These are phyloP conservation scores for Remorina albescens DNA, from an alignment of 2,797 vertebrate species.

Conservation along the genomic window DNA sequence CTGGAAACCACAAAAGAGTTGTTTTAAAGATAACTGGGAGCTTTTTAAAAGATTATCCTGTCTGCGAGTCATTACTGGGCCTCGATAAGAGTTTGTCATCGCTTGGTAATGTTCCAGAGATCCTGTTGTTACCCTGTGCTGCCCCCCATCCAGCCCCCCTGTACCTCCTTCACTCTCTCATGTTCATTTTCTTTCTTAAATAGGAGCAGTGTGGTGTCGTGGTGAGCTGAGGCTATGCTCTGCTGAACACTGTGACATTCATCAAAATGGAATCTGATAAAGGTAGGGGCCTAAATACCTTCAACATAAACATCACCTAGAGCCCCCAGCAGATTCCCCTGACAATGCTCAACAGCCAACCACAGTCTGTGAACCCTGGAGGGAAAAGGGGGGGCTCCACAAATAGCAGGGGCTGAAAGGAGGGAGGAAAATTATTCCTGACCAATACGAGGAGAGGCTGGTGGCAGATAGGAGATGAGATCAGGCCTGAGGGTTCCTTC, in stretches of 20 bases:
- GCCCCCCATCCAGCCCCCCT: constrained; percentile 12
- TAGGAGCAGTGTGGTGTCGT: constrained; percentile 52
- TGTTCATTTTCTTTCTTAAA: constrained; percentile 28
- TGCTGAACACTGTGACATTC: constrained; percentile 71
- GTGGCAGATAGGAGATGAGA: constrained; percentile 50
- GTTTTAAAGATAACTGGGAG: constrained; percentile 52
- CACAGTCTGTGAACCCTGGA: constrained; percentile 15
- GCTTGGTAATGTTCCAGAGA: constrained; percentile 67
- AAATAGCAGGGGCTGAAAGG: constrained; percentile 21
- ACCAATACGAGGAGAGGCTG: constrained; percentile 15
- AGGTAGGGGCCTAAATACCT: constrained; percentile 60
- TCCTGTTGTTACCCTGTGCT: constrained; percentile 65
- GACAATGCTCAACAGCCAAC: constrained; percentile 32
- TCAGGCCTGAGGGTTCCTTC: constrained; percentile 48
- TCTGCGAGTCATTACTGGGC: constrained; percentile 67
- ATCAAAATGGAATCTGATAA: constrained; percentile 77
- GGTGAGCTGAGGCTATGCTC: constrained; percentile 64
- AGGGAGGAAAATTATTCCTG: constrained; percentile 14
- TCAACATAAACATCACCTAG: constrained; percentile 77
- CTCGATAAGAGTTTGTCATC: constrained; percentile 71
- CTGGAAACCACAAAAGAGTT: constrained; percentile 63
- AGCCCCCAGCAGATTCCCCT: constrained; percentile 17
- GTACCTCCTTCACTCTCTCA: constrained; percentile 7
- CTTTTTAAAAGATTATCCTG: constrained; percentile 66
- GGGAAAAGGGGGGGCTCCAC: constrained; percentile 17